Evolutionary conservation across 2,113 vertebrate species (phyloP).

Genomic region (Plecotus auritus): DNA sequence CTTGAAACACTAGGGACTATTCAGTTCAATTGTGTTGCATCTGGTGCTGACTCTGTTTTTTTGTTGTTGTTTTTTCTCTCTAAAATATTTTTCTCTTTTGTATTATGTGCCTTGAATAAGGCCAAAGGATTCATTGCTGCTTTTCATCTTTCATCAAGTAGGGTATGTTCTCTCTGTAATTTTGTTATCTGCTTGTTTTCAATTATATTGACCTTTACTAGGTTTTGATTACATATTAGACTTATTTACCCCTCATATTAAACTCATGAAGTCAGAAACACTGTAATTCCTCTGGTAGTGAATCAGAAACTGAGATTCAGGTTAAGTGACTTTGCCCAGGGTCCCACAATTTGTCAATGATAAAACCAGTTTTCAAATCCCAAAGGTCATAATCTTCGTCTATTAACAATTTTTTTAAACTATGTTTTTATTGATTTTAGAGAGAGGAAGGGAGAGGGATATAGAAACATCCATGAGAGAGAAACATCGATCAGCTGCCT

Average conservation of each 20-base stretch:
- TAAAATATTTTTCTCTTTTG: conserved; percentile 38
- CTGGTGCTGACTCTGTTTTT: conserved; percentile 45
- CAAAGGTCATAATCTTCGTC: neutral
- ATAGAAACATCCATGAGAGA: too few relatives aligned
- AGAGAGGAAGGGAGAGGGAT: too few relatives aligned
- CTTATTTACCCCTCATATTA: neutral
- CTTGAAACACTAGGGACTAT: conserved; percentile 39
- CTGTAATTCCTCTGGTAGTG: neutral
- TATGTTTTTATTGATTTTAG: too few relatives aligned
- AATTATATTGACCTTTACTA: neutral
- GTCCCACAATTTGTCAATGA: neutral
- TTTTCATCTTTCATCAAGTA: neutral
- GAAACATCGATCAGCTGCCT: too few relatives aligned
- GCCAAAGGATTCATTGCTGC: neutral
- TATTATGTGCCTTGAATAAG: neutral
- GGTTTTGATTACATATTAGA: neutral
- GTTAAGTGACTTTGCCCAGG: neutral
- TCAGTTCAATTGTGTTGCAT: conserved; percentile 60
- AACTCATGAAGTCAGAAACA: neutral
- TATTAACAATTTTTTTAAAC: neutral
- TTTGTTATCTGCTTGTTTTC: neutral
- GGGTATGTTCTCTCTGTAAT: neutral
- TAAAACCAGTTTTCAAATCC: neutral
- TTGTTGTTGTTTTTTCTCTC: neutral
- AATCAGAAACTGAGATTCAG: neutral